These are phyloP conservation scores for Brachylomia viminalis DNA, from an alignment of 2,888 invertebrate genomes.

Conservation along the genomic window DNA sequence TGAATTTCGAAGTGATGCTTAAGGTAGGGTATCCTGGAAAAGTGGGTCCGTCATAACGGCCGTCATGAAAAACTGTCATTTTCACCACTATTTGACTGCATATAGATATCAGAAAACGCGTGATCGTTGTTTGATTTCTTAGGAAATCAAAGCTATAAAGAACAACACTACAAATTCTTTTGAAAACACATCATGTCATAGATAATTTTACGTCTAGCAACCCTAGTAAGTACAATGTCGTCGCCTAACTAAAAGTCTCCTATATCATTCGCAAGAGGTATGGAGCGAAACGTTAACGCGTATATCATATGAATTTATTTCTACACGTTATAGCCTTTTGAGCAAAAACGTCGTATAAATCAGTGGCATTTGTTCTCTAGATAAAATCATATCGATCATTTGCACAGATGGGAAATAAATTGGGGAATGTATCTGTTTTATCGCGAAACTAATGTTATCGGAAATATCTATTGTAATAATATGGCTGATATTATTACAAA, in stretches of 20 bases:
- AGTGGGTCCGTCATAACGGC: not conserved
- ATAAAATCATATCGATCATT: conserved; percentile 35
- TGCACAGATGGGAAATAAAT: conserved; percentile 12
- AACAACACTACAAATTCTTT: not conserved
- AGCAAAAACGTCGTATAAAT: conserved; percentile 44
- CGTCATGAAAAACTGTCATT: not conserved
- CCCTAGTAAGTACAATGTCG: conserved; percentile 37
- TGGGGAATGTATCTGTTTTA: not conserved
- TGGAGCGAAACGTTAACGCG: conserved; percentile 31
- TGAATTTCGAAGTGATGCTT: not conserved
- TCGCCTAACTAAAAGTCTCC: conserved; percentile 44
- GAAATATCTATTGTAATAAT: too few relatives aligned
- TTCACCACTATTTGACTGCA: not conserved
- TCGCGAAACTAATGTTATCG: not conserved
- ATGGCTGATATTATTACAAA: too few relatives aligned
- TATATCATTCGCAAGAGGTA: conserved; percentile 52
- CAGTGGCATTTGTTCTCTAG: conserved; percentile 21
- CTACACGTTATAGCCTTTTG: conserved; percentile 41
- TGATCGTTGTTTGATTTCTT: not conserved
- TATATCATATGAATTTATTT: conserved; percentile 57
- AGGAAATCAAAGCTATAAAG: not conserved
- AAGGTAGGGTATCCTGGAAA: too few relatives aligned
- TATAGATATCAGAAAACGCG: not conserved
- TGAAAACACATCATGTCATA: conserved; percentile 3
- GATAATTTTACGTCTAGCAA: conserved; percentile 15